Percentiles rank a stretch among this genome's conserved stretches.
These are phyloP conservation scores for Aromia moschata DNA, from an alignment of 2,888 invertebrate genomes.

Conservation along the genomic window DNA sequence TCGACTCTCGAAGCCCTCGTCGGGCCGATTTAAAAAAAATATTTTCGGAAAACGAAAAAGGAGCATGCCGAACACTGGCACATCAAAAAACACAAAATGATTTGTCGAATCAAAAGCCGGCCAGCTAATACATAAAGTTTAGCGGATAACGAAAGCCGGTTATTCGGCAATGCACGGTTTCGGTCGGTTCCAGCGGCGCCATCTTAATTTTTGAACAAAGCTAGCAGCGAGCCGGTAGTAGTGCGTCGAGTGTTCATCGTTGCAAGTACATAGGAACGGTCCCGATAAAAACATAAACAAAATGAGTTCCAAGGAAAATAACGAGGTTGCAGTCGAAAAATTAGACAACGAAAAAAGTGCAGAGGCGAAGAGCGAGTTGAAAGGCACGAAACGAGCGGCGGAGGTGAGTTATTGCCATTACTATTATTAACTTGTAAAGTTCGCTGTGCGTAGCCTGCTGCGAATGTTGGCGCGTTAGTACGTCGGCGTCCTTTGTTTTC, in stretches of 20 bases:
- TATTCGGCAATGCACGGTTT: slow-evolving; percentile 61
- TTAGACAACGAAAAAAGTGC: slow-evolving; percentile 79
- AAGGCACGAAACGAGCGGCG: slow-evolving; percentile 88
- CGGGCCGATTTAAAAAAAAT: slow-evolving; percentile 61
- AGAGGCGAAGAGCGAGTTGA: slow-evolving; percentile 83
- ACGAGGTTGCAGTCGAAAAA: slow-evolving; percentile 88
- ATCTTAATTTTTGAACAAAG: slow-evolving; percentile 86
- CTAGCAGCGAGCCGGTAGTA: slow-evolving; percentile 74
- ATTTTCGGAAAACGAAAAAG: slow-evolving; percentile 40
- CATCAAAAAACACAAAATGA: slow-evolving; percentile 34
- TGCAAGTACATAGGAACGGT: slow-evolving; percentile 41
- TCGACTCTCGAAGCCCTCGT: slow-evolving; percentile 77
- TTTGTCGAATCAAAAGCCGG: slow-evolving; percentile 40
- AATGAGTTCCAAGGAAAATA: slow-evolving; percentile 87
- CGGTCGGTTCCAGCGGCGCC: slow-evolving; percentile 74
- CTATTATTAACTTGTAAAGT: slow-evolving; percentile 9
- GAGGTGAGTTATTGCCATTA: slow-evolving; percentile 72
- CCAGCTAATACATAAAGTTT: slow-evolving; percentile 43
- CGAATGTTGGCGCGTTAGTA: not conserved
- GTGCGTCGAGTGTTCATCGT: slow-evolving; percentile 72
- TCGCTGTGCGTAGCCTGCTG: not conserved
- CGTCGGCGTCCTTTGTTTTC: not conserved
- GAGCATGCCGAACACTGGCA: not conserved
- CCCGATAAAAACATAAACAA: slow-evolving; percentile 59
- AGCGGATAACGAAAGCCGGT: slow-evolving; percentile 52